Percentiles rank a stretch among this genome's conserved stretches.
Conservation (phyloP, 2,888 invertebrate species). For the Acleris holmiana region DNA sequence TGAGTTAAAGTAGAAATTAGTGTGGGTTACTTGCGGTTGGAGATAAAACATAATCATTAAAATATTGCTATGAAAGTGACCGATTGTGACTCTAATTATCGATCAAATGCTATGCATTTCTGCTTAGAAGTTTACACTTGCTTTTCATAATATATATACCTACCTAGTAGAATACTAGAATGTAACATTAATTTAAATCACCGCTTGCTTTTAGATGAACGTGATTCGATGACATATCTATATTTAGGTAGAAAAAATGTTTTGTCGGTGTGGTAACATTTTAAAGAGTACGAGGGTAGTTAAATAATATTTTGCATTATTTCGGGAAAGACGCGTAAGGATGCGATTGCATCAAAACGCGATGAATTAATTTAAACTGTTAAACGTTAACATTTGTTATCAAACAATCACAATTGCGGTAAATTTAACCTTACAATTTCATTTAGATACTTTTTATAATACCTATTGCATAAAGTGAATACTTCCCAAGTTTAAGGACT, state of each 20-base stretch:
- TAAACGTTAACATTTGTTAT: slow-evolving; percentile 17
- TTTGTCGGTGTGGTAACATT: slow-evolving; percentile 66
- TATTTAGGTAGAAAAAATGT: slow-evolving; percentile 77
- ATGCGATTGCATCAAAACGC: slow-evolving; percentile 27
- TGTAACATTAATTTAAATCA: slow-evolving; percentile 49
- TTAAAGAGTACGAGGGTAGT: slow-evolving; percentile 52
- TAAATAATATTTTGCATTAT: slow-evolving; percentile 47
- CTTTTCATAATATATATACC: slow-evolving; percentile 39
- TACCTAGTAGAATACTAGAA: slow-evolving; percentile 41
- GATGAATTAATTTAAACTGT: slow-evolving; percentile 17
- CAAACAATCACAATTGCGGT: slow-evolving; percentile 11
- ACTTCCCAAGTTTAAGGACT: slow-evolving; percentile 32
- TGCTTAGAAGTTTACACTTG: slow-evolving; percentile 22
- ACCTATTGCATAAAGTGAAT: slow-evolving; percentile 14
- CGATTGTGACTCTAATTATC: slow-evolving; percentile 33
- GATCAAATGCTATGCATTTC: slow-evolving; percentile 1
- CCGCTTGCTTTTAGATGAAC: slow-evolving; percentile 76
- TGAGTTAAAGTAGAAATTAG: slow-evolving; percentile 29
- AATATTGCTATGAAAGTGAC: slow-evolving; percentile 31
- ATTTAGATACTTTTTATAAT: slow-evolving; percentile 24
- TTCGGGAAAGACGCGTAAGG: slow-evolving; percentile 37
- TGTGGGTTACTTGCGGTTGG: slow-evolving; percentile 20
- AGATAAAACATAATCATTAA: slow-evolving; percentile 24
- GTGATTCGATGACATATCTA: slow-evolving; percentile 83
- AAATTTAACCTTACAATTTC: slow-evolving; percentile 14